phyloP scores from a whole-genome alignment of 2,113 vertebrate species.

The Pelvicachromis taeniatus region DNA sequence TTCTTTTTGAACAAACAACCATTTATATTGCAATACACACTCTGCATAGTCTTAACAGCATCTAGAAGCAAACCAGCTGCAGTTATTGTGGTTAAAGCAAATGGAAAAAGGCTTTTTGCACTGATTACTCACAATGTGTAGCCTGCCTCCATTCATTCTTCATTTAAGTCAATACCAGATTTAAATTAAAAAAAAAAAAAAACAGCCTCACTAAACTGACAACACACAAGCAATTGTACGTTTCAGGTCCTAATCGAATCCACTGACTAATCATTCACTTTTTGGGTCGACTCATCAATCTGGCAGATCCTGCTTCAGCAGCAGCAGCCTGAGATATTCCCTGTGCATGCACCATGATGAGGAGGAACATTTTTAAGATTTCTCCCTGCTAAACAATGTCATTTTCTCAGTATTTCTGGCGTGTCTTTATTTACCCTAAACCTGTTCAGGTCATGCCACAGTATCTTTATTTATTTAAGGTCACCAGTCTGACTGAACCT shows the following conservation, averaged over 20 bases:
- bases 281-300: background rate
- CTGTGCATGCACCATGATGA: background rate
- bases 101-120: background rate
- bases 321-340: background rate
- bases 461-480: background rate
- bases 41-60: background rate
- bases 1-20: background rate
- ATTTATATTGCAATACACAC: background rate
- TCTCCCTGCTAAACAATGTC: background rate
- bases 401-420: background rate
- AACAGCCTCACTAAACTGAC: background rate
- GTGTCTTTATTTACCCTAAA: background rate
- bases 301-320: background rate
- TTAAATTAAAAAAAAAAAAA: background rate
- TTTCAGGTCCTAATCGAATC: background rate
- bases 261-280: background rate
- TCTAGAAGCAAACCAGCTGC: background rate
- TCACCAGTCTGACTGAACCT: background rate
- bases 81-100: background rate
- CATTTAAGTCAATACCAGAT: background rate
- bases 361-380: background rate
- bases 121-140: background rate
- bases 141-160: background rate
- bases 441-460: background rate
- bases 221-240: background rate